These are phyloP conservation scores for Hydropsyche tenuis DNA, from an alignment of 1,140 invertebrate species.

Conservation along the genomic window DNA sequence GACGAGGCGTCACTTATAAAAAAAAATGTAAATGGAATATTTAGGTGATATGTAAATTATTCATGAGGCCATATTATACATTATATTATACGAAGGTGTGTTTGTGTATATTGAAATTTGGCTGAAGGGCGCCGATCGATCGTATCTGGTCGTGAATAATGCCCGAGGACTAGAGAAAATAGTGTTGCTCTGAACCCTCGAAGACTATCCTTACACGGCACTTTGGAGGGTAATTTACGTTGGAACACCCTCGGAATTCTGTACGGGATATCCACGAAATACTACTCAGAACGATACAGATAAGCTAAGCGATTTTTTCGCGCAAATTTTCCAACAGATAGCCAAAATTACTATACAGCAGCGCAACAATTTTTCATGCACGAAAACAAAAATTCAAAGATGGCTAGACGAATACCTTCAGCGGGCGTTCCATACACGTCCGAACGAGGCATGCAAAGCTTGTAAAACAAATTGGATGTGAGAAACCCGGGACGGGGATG, in stretches of 20 bases:
- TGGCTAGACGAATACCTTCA: no score
- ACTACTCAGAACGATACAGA: no score
- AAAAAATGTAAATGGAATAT: conserved; percentile 35
- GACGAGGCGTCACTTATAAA: not conserved
- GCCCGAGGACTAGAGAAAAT: conserved; percentile 12
- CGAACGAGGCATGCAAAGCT: not conserved
- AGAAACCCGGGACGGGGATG: not conserved
- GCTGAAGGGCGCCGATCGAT: conserved; percentile 15
- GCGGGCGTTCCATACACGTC: not conserved
- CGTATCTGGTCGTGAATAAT: conserved; percentile 12
- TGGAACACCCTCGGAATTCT: conserved; percentile 1
- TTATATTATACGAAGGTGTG: conserved; percentile 6
- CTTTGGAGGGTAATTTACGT: conserved; percentile 2
- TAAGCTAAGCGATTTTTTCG: no score
- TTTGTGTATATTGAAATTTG: conserved; percentile 13
- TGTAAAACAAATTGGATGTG: conserved; percentile 10
- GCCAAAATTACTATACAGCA: no score
- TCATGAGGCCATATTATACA: conserved; percentile 15
- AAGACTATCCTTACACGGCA: not conserved
- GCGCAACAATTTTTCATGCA: no score
- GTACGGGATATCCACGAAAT: not conserved
- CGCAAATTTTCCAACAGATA: no score
- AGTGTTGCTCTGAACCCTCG: conserved; percentile 1
- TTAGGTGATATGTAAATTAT: conserved; percentile 38
- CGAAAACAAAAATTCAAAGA: no score